Base-by-base conservation (phyloP, 2,888 invertebrate species). In the Heliconius charithonia region DNA sequence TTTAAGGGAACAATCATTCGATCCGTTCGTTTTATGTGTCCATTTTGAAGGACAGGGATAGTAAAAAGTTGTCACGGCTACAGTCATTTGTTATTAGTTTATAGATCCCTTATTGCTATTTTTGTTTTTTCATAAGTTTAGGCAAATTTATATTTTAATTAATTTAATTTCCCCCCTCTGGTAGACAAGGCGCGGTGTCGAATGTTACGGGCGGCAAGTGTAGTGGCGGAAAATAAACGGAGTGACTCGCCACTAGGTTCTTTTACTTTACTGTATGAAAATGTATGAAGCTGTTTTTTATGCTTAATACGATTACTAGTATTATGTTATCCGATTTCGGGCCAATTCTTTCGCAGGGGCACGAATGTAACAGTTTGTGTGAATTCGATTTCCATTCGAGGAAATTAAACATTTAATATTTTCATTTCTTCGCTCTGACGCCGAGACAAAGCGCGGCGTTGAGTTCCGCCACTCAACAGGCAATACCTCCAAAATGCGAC, bases 1-100 rank as follows among this genome's bases (percentile, higher is more conserved):
- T 89, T 90, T 89, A 89, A 89, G 88, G 87, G 87, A 78, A 76
- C 81, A 84, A 83, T 84, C 79, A 79, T 83, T 84, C 59, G 59
- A 59, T 59, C 83, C 81, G 80, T 41, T 79, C 83, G 80, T 86
- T 86, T 87, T 86, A 85, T 86, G 86, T 85, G 84, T 63, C 75
- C 59, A 56, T 63, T 62, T 51, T 12, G 16, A 27, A 37, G 62
- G 63, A n/a, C 27, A 13, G 41, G 37, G 19, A 7, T 41, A 71
- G 71, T 72, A 72, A 69, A 41, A 41, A 69, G 69, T 69, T 45
- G 22, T 69, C 7, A 13, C 41, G 41, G 69, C 41, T 41, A 69
- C 41, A 27, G 25, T 69, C 25, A 19, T 69, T 41, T 69, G 32
- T 59, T 32, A 27, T 63, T 63, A 63, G 7, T n/a, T 59, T 59